A percentile compares a stretch with the other conserved stretches of the same genome.
phyloP scores from a whole-genome alignment of 1,140 invertebrate genomes.

The Aplysia californica region DNA sequence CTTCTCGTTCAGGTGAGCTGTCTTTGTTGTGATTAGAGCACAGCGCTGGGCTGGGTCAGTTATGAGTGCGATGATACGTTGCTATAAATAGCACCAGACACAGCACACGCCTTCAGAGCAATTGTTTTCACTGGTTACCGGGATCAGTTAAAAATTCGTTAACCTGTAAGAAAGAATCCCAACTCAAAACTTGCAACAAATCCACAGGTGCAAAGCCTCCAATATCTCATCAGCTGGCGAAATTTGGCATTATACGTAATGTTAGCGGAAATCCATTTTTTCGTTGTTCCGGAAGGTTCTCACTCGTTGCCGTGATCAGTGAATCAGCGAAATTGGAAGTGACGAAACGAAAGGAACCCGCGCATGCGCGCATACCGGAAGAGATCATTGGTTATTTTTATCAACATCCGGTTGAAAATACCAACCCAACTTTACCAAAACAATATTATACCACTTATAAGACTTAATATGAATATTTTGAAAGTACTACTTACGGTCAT shows the following conservation, averaged over 20 bases:
- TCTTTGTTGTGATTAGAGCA: no score
- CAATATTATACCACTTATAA: background rate
- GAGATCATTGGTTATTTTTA: conserved; percentile 25
- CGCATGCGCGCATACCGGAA: conserved; percentile 39
- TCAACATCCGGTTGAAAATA: background rate
- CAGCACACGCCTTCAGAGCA: no score
- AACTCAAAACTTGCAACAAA: background rate
- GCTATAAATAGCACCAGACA: no score
- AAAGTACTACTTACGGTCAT: background rate
- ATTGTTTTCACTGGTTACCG: background rate
- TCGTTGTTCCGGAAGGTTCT: conserved; percentile 24
- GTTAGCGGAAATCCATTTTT: conserved; percentile 4
- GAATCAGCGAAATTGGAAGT: conserved; percentile 55
- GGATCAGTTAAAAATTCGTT: background rate
- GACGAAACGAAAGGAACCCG: conserved; percentile 37
- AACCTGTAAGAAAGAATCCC: background rate
- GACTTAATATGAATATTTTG: background rate
- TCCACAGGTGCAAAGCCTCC: background rate
- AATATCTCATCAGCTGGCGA: no score
- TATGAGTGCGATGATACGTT: no score
- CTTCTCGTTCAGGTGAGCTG: no score
- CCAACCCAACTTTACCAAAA: no score
- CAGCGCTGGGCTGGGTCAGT: no score
- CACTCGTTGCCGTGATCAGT: conserved; percentile 29
- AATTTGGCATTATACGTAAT: no score